Percentiles rank a stretch among this genome's conserved stretches.
These are phyloP conservation scores for Cavia aperea DNA, from an alignment of 2,113 vertebrate species.

Conservation along the genomic window DNA sequence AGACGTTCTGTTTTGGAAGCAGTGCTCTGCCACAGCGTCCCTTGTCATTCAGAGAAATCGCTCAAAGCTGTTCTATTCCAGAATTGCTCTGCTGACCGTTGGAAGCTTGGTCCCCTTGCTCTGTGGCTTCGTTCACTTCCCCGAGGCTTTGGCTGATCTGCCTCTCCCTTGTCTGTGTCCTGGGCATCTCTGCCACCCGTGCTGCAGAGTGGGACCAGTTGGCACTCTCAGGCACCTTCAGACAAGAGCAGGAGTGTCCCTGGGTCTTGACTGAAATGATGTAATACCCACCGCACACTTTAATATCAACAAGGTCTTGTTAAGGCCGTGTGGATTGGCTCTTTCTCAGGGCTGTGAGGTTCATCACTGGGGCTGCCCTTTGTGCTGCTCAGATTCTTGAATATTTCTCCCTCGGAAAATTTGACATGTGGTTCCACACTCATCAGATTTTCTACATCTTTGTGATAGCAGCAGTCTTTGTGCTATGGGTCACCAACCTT, in stretches of 20 bases:
- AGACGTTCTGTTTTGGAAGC: neutral
- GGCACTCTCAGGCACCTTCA: slow-evolving; percentile 93
- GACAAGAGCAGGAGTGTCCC: slow-evolving; percentile 94
- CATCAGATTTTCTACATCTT: slow-evolving; percentile 95
- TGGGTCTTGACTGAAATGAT: slow-evolving; percentile 93
- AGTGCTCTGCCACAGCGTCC: neutral
- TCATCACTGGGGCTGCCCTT: slow-evolving; percentile 92
- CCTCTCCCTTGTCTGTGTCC: slow-evolving; percentile 93
- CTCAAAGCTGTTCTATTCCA: slow-evolving; percentile 89
- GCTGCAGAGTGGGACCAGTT: slow-evolving; percentile 98
- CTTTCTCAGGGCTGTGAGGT: slow-evolving; percentile 98
- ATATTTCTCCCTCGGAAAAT: slow-evolving; percentile 96
- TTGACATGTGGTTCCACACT: slow-evolving; percentile 98
- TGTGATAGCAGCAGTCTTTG: slow-evolving; percentile 93
- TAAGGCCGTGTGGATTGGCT: slow-evolving; percentile 99
- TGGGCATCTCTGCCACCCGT: slow-evolving; percentile 93
- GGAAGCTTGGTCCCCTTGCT: slow-evolving; percentile 98
- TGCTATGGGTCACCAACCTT: slow-evolving; percentile 95
- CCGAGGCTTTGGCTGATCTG: slow-evolving; percentile 97
- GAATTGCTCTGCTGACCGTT: slow-evolving; percentile 97
- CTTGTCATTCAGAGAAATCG: neutral
- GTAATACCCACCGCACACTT: slow-evolving; percentile 98
- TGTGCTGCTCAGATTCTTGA: slow-evolving; percentile 95
- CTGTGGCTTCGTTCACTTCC: slow-evolving; percentile 97
- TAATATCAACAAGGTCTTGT: slow-evolving; percentile 94